Conservation (phyloP, 2,113 vertebrate genomes). For the Limanda limanda region DNA sequence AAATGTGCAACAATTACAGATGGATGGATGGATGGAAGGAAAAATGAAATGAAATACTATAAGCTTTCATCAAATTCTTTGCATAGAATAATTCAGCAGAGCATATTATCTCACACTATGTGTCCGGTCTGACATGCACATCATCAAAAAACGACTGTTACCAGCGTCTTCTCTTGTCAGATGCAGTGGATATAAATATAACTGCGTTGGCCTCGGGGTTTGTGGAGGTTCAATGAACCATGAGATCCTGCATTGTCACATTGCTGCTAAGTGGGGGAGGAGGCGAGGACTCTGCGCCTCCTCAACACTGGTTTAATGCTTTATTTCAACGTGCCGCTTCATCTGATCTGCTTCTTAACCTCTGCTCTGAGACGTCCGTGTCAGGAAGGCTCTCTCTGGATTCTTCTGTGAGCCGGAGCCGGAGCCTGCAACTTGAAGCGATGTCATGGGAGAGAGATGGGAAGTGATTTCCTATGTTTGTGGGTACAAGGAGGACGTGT, state of each 20-base stretch:
- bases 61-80: no score
- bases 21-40: not conserved
- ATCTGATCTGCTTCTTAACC: conserved; percentile 21
- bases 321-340: conserved; percentile 32
- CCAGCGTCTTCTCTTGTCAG: conserved; percentile 41
- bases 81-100: no score
- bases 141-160: not conserved
- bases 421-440: not conserved
- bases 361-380: conserved; percentile 28
- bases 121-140: not conserved
- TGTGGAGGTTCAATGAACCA: conserved; percentile 58
- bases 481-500: conserved; percentile 1
- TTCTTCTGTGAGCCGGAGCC: not conserved
- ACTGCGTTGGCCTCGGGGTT: conserved; percentile 59
- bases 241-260: conserved; percentile 73
- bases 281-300: conserved; percentile 33
- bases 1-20: not conserved
- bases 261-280: conserved; percentile 60
- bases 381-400: not conserved
- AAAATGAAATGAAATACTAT: not conserved
- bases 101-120: not conserved
- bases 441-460: not conserved
- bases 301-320: conserved; percentile 31
- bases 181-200: conserved; percentile 72
- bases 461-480: conserved; percentile 1